Evolutionary conservation across 2,113 vertebrate genomes (phyloP).

Genomic region (Amphilophus citrinellus): DNA sequence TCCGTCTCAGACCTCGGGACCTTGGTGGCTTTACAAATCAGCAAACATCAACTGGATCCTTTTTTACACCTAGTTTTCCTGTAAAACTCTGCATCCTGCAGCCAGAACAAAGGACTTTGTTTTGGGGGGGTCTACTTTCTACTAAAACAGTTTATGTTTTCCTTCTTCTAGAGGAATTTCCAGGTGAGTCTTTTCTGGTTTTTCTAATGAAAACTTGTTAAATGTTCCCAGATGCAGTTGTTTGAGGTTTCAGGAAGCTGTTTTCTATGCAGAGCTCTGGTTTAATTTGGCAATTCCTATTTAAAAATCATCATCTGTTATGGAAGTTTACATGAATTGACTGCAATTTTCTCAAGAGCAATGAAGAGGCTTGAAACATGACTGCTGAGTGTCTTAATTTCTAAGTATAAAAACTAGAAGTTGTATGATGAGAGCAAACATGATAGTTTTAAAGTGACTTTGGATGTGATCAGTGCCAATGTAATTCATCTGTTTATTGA

Average conservation of each 20-base stretch:
- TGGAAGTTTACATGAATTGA: neutral
- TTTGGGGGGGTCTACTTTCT: neutral
- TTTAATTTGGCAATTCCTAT: neutral
- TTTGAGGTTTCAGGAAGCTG: neutral
- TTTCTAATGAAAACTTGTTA: conserved; percentile 28
- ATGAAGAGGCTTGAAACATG: neutral
- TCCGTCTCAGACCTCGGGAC: conserved; percentile 37
- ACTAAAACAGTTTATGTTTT: conserved; percentile 1
- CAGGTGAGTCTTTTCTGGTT: conserved; percentile 72
- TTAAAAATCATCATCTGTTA: neutral
- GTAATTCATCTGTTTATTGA: conserved; percentile 13
- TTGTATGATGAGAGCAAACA: neutral
- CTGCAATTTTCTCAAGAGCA: neutral
- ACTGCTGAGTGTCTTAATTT: neutral
- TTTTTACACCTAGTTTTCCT: conserved; percentile 48
- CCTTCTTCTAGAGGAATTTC: conserved; percentile 51
- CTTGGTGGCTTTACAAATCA: conserved; percentile 54
- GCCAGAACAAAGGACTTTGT: conserved; percentile 28
- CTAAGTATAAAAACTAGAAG: neutral
- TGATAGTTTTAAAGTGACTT: neutral
- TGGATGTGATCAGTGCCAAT: neutral
- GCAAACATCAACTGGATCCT: conserved; percentile 63
- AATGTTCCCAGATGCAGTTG: conserved; percentile 44
- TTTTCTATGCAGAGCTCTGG: neutral
- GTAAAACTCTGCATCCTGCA: conserved; percentile 47